A percentile compares a stretch with the other conserved stretches of the same genome.
phyloP scores from a whole-genome alignment of 2,888 invertebrate genomes.

The Drosophila robusta region DNA sequence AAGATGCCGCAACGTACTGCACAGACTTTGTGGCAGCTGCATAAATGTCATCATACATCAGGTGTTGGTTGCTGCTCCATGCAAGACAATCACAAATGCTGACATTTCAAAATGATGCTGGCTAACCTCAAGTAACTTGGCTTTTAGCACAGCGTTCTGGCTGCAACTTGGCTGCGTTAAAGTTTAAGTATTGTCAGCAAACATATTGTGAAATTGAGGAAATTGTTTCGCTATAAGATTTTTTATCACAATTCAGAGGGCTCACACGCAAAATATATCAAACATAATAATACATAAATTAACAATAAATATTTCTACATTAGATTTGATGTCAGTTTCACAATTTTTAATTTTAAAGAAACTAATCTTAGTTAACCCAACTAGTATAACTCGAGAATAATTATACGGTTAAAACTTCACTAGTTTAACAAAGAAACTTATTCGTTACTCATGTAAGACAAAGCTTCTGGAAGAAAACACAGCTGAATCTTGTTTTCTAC shows the following conservation, averaged over 20 bases:
- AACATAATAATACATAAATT: no score
- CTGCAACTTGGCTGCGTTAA: not conserved
- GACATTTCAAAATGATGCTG: not conserved
- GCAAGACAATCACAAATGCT: not conserved
- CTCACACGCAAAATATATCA: no score
- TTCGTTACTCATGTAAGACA: no score
- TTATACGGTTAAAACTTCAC: no score
- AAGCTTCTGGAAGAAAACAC: not conserved
- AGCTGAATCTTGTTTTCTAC: not conserved
- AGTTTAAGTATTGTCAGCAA: not conserved
- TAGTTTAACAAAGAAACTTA: no score
- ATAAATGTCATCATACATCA: conserved; percentile 10
- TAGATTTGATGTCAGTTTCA: no score
- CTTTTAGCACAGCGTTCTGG: not conserved
- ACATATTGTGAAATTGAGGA: not conserved
- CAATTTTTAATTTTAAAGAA: no score
- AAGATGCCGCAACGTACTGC: conserved; percentile 6
- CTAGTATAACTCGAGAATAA: no score
- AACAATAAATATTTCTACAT: no score
- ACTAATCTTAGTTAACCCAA: no score
- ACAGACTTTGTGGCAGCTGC: conserved; percentile 7
- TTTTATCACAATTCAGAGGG: not conserved
- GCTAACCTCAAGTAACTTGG: conserved; percentile 19
- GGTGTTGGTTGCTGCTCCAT: not conserved
- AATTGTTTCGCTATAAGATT: not conserved